Conservation (phyloP, 1,140 invertebrate genomes). For the Cydia amplana region DNA sequence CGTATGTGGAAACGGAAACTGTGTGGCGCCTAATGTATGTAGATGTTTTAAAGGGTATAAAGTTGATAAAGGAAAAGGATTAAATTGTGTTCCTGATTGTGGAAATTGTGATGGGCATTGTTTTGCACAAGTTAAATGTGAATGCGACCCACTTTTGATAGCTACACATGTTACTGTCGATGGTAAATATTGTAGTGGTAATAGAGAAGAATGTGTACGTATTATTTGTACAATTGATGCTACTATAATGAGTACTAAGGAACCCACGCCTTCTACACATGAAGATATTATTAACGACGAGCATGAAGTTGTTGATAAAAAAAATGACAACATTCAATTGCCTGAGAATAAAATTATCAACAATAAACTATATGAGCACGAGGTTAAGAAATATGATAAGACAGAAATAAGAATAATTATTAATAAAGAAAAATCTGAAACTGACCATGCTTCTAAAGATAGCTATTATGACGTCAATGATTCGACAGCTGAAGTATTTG, state of each 20-base stretch:
- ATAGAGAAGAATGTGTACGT: not conserved
- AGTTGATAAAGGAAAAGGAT: not conserved
- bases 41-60: not conserved
- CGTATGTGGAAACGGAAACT: not conserved
- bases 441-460: not conserved
- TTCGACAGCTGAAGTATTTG: not conserved
- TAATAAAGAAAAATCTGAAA: not conserved
- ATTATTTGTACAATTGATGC: not conserved
- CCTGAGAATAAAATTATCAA: not conserved
- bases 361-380: not conserved
- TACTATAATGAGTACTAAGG: not conserved
- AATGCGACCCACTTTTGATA: not conserved
- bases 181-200: not conserved
- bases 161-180: not conserved
- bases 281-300: not conserved
- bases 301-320: not conserved
- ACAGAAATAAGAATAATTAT: not conserved
- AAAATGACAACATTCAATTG: not conserved
- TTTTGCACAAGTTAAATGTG: not conserved
- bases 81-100: slow-evolving; percentile 18
- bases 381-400: not conserved
- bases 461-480: not conserved
- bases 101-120: slow-evolving; percentile 7
- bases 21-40: not conserved
- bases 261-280: not conserved